Percentiles rank a stretch among this genome's conserved stretches.
These are phyloP conservation scores for Zhuqinia jingwanae DNA, from an alignment of 2,888 invertebrate genomes.

Conservation along the genomic window DNA sequence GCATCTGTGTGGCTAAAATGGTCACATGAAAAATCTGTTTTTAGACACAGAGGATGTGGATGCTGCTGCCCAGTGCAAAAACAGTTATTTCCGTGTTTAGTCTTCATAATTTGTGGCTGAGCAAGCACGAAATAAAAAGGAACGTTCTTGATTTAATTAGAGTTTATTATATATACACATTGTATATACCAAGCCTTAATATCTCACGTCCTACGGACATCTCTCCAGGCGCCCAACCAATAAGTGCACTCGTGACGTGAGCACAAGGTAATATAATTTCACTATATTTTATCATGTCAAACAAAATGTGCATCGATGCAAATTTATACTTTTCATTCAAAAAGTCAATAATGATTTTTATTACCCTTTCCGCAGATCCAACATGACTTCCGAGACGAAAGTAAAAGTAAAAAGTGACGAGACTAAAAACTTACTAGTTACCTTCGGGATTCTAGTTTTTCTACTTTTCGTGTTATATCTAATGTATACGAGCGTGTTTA, in stretches of 20 bases:
- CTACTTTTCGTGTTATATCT: slow-evolving; percentile 53
- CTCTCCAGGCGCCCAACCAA: too few species aligned
- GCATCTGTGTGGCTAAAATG: background rate
- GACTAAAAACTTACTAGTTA: slow-evolving; percentile 56
- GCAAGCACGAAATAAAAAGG: slow-evolving; percentile 1
- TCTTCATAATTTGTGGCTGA: slow-evolving; percentile 1
- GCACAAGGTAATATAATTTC: background rate
- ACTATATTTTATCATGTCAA: too few species aligned
- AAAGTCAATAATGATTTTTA: too few species aligned
- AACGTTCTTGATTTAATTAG: background rate
- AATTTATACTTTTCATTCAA: too few species aligned
- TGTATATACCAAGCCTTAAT: background rate
- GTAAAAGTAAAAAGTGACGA: slow-evolving; percentile 56
- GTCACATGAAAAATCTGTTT: slow-evolving; percentile 54
- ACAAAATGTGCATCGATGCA: too few species aligned
- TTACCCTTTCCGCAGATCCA: slow-evolving; percentile 6
- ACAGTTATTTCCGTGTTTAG: slow-evolving; percentile 34
- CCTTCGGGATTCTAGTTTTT: slow-evolving; percentile 57
- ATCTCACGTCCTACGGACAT: background rate
- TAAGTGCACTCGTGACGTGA: background rate
- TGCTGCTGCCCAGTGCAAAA: slow-evolving; percentile 28
- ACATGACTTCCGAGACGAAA: slow-evolving; percentile 60
- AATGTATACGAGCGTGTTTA: slow-evolving; percentile 46
- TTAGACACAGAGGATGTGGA: slow-evolving; percentile 19
- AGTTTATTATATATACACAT: background rate